Percentiles rank a stretch among this genome's conserved stretches.
These are phyloP conservation scores for Eucidaris tribuloides DNA, from an alignment of 35 echinoderm and acorn worm species.

Conservation along the genomic window DNA sequence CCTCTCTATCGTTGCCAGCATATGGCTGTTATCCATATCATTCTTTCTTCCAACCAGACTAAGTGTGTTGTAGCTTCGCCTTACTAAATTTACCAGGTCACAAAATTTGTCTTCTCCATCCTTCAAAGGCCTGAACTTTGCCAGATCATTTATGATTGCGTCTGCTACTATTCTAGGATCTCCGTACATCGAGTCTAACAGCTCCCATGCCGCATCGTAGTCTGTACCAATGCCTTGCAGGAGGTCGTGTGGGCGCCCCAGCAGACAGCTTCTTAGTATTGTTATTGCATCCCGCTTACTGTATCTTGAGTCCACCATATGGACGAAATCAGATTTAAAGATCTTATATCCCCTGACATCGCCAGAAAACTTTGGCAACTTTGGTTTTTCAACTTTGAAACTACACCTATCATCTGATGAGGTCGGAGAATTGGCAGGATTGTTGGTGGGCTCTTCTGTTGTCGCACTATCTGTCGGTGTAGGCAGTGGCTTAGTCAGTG, in stretches of 20 bases:
- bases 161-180: conserved; percentile 30
- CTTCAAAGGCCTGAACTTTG: conserved; percentile 9
- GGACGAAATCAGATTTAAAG: conserved; percentile 1
- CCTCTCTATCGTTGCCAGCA: conserved; percentile 48
- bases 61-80: conserved; percentile 1
- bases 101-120: neutral
- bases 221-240: neutral
- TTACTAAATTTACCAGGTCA: neutral
- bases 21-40: conserved; percentile 46
- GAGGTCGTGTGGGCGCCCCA: neutral
- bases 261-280: neutral
- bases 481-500: too few species aligned
- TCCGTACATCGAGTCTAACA: conserved; percentile 1
- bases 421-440: too few species aligned
- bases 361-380: conserved; percentile 31
- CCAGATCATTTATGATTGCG: conserved; percentile 1
- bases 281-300: neutral
- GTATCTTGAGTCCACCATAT: conserved; percentile 19
- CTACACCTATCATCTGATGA: neutral
- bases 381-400: conserved; percentile 17
- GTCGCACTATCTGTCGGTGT: neutral
- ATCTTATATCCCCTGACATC: conserved; percentile 14
- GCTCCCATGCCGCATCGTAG: conserved; percentile 27
- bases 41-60: neutral
- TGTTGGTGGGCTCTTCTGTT: neutral